Percentiles rank a stretch among this genome's conserved stretches.
Conservation (phyloP, 2,113 vertebrate genomes). For the Elephas maximus region DNA sequence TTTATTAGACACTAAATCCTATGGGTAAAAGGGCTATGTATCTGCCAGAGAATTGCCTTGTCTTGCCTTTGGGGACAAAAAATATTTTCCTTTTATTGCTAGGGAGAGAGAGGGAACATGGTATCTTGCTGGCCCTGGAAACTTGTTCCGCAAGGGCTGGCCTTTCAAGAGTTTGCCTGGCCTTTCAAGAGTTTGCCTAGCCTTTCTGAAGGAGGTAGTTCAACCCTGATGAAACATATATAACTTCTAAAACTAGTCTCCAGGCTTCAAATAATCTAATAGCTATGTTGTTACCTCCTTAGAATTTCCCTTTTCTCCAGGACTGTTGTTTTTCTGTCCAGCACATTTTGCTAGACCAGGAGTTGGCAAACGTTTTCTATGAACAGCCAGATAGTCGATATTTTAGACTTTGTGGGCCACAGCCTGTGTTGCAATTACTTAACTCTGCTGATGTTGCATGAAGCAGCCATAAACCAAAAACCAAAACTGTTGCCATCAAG, state of each 20-base stretch:
- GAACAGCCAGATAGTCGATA: too few species aligned
- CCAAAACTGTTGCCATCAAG: too few species aligned
- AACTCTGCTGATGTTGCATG: too few species aligned
- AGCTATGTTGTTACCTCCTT: background rate
- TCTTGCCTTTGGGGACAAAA: background rate
- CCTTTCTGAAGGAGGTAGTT: background rate
- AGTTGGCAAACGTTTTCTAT: too few species aligned
- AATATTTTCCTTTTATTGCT: background rate
- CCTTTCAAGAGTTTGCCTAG: background rate
- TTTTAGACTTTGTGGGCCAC: too few species aligned
- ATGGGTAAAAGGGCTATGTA: background rate
- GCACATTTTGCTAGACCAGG: background rate
- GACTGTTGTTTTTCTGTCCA: background rate
- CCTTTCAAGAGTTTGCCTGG: too few species aligned
- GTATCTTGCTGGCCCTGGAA: background rate
- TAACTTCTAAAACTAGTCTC: background rate
- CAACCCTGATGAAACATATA: background rate
- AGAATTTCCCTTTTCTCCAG: background rate
- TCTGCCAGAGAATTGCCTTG: background rate
- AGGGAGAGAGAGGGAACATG: background rate
- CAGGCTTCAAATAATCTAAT: background rate
- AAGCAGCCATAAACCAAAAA: too few species aligned
- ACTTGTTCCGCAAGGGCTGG: background rate
- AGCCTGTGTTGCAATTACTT: too few species aligned
- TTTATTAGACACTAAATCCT: background rate